A percentile compares a stretch with the other conserved stretches of the same genome.
Conservation (phyloP, 2,888 invertebrate species). For the Dysmachus trigonus region DNA sequence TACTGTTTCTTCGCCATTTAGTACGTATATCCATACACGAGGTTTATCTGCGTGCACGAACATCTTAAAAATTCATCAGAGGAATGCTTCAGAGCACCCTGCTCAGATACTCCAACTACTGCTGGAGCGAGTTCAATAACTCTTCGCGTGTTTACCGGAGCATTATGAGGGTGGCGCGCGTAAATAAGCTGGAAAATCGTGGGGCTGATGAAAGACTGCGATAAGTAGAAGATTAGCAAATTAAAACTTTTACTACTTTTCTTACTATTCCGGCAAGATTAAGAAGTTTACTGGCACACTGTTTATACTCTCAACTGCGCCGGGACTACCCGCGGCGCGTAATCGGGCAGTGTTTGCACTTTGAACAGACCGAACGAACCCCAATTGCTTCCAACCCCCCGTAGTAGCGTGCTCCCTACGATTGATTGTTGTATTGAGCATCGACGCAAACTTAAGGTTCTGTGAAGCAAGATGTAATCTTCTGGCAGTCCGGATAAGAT, state of each 20-base stretch:
- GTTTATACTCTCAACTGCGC: neutral
- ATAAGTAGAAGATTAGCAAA: conserved; percentile 25
- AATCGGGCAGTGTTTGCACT: neutral
- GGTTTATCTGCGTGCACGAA: neutral
- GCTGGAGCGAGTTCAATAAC: neutral
- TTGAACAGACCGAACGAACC: neutral
- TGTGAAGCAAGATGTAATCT: neutral
- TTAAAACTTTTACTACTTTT: conserved; percentile 9
- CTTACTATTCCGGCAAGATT: neutral
- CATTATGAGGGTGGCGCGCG: neutral
- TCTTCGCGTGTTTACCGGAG: neutral
- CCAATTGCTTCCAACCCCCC: neutral
- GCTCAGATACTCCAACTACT: neutral
- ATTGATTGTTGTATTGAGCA: neutral
- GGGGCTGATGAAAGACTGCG: neutral
- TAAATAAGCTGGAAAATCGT: neutral
- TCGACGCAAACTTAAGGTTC: neutral
- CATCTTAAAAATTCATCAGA: neutral
- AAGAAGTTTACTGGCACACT: neutral
- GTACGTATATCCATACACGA: neutral
- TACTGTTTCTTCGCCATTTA: neutral
- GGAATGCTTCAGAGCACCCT: neutral
- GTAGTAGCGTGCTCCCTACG: neutral
- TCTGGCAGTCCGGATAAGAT: neutral
- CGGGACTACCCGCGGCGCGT: neutral